A percentile compares a stretch with the other conserved stretches of the same genome.
phyloP scores from a whole-genome alignment of 1,140 invertebrate genomes.

The Leptoteleia sp. region DNA sequence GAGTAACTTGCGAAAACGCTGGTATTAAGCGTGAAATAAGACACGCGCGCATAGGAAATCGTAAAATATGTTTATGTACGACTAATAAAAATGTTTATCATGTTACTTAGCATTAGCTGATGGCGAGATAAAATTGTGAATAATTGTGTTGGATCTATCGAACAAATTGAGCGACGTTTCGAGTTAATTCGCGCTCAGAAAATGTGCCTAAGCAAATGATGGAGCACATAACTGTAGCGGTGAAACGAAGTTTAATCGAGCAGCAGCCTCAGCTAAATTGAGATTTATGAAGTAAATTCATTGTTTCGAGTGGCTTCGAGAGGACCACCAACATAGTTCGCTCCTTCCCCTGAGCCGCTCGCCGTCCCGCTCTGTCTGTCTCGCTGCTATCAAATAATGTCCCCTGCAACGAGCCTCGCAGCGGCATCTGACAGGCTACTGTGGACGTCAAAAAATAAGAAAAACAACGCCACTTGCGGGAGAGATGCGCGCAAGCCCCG shows the following conservation, averaged over 20 bases:
- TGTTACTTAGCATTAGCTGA: too few species aligned
- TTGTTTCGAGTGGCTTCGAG: slow-evolving; percentile 76
- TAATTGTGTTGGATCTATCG: neutral
- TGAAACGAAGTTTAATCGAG: too few species aligned
- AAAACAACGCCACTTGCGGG: slow-evolving; percentile 48
- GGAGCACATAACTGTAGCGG: too few species aligned
- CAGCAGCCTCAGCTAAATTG: too few species aligned
- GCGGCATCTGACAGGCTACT: slow-evolving; percentile 72
- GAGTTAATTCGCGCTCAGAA: slow-evolving; percentile 1
- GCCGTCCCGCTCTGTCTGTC: slow-evolving; percentile 63
- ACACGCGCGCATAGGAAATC: too few species aligned
- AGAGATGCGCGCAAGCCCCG: slow-evolving; percentile 44
- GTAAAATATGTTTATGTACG: too few species aligned
- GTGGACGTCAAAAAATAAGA: slow-evolving; percentile 57
- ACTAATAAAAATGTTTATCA: too few species aligned
- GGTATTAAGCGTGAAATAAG: too few species aligned
- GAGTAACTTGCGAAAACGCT: too few species aligned
- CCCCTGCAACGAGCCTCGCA: slow-evolving; percentile 72
- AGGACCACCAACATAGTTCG: slow-evolving; percentile 77
- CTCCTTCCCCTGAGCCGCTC: slow-evolving; percentile 55
- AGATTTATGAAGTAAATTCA: too few species aligned
- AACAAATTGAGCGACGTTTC: slow-evolving; percentile 22
- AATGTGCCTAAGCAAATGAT: too few species aligned
- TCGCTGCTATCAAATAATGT: slow-evolving; percentile 77
- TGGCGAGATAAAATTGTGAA: neutral